Base-by-base conservation (phyloP, 2,113 vertebrate genomes). In the Laticauda colubrina region DNA sequence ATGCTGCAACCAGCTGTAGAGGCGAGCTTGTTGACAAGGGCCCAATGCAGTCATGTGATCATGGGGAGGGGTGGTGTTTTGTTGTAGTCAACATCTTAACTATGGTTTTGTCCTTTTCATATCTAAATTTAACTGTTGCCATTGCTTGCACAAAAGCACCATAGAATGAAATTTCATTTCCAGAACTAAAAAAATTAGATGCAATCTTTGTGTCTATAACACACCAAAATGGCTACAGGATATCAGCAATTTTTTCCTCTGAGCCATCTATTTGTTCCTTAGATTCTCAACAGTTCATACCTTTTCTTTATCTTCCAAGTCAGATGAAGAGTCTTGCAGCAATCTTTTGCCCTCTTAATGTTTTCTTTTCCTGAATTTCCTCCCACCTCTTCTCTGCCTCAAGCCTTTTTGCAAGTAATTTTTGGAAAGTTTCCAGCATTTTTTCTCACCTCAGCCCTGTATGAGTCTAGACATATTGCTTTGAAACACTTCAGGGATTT, bases 251-350 rank as follows among this genome's bases (percentile, higher is more conserved):
- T 53, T 55, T 54, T 81, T 45, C 34, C 12, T 91, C 59, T 15
- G 8, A 24, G 43, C 15, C 26, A n/a, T 56, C 51, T 59, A 53
- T 34, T 0, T 0, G 0, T 10, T 0, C 4, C 23, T 48, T 92
- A 43, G 55, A 85, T 43, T 0, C 0, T 0, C 2, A 0, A 20
- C 20, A 15, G 29, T 5, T 34, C 24, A 0, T 18, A 18, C 0
- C 0, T 26, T 59, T 7, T 1, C 3, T 55, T 53, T 0, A 61
- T 0, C 0, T 59, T 93, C 34, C 69, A 81, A 86, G 24, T 43
- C 34, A 48, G 39, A n/a, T 43, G 26, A 48, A 89, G 56, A 85
- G 53, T 9, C 64, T 51, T 89, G 39, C 51, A 21, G 91, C 34
- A 3, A 12, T 54, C 18, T 85, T 5, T 34, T 0, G 4, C 0